Percentiles rank a stretch among this genome's conserved stretches.
Evolutionary conservation across 2,113 vertebrate species (phyloP).

Genomic region (Progne subis): DNA sequence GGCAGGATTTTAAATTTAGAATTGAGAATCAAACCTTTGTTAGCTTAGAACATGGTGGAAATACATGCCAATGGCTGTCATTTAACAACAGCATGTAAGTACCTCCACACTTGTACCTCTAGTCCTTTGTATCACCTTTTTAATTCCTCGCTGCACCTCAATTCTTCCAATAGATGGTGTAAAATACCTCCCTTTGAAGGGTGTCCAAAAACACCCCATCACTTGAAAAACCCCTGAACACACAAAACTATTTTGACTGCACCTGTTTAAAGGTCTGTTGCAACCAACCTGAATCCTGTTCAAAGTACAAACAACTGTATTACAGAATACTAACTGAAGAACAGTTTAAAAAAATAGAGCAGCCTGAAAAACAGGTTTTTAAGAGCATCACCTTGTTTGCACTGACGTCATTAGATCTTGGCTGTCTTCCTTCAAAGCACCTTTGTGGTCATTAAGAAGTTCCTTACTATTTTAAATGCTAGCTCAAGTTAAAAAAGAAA

Average conservation of each 20-base stretch:
- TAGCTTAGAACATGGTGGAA: background rate
- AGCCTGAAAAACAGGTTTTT: slow-evolving; percentile 62
- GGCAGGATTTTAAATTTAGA: background rate
- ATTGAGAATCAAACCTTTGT: background rate
- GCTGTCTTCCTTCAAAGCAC: slow-evolving; percentile 27
- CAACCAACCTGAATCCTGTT: background rate
- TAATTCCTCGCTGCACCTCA: background rate
- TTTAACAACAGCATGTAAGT: background rate
- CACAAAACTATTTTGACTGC: background rate
- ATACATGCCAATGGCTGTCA: background rate
- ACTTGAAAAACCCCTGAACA: background rate
- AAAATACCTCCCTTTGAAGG: background rate
- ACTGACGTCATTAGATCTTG: background rate
- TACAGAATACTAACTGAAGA: slow-evolving; percentile 1
- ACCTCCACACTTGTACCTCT: background rate
- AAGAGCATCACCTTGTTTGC: slow-evolving; percentile 45
- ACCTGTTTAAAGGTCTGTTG: slow-evolving; percentile 16
- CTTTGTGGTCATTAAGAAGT: slow-evolving; percentile 13
- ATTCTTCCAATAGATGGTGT: background rate
- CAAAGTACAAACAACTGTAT: background rate
- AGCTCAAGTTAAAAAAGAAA: background rate
- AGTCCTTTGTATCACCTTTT: background rate
- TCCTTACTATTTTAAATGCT: background rate
- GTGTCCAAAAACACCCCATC: background rate
- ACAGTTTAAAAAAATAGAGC: background rate